Conservation (phyloP, 2,888 invertebrate genomes). For the Caenorhabditis sinica region DNA sequence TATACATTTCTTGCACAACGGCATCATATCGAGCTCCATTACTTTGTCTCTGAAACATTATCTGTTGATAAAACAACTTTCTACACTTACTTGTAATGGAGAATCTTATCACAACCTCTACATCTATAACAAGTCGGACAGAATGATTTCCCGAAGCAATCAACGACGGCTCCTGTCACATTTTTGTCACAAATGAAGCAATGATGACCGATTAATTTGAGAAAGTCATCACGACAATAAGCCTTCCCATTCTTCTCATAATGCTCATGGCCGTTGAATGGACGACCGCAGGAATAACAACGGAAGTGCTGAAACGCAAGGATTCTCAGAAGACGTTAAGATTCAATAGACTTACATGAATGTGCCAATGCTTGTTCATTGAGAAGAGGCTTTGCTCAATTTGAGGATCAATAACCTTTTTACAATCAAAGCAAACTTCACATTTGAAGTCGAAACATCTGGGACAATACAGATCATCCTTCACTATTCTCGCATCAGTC, state of each 20-base stretch:
- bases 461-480: slow-evolving; percentile 62
- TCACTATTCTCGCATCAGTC: slow-evolving; percentile 46
- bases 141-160: slow-evolving; percentile 72
- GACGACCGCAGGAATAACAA: slow-evolving; percentile 96
- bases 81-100: slow-evolving; percentile 66
- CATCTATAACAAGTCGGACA: slow-evolving; percentile 71
- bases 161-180: slow-evolving; percentile 62
- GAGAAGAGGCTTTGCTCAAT: slow-evolving; percentile 66
- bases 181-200: slow-evolving; percentile 69
- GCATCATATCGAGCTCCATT: slow-evolving; percentile 68
- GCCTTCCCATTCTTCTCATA: slow-evolving; percentile 87
- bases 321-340: background rate
- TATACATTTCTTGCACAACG: slow-evolving; percentile 72
- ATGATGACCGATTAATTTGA: slow-evolving; percentile 84
- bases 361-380: slow-evolving; percentile 70
- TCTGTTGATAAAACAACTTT: background rate
- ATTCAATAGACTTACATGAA: slow-evolving; percentile 50
- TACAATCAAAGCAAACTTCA: slow-evolving; percentile 70
- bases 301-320: slow-evolving; percentile 93
- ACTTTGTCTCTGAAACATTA: slow-evolving; percentile 72
- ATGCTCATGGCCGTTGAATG: slow-evolving; percentile 94
- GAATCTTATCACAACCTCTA: slow-evolving; percentile 56
- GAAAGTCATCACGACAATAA: slow-evolving; percentile 92
- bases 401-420: slow-evolving; percentile 68
- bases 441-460: slow-evolving; percentile 71